phyloP scores from a whole-genome alignment of 37 sponge, comb jelly and placozoan genomes.

The Theonella swinhoei region DNA sequence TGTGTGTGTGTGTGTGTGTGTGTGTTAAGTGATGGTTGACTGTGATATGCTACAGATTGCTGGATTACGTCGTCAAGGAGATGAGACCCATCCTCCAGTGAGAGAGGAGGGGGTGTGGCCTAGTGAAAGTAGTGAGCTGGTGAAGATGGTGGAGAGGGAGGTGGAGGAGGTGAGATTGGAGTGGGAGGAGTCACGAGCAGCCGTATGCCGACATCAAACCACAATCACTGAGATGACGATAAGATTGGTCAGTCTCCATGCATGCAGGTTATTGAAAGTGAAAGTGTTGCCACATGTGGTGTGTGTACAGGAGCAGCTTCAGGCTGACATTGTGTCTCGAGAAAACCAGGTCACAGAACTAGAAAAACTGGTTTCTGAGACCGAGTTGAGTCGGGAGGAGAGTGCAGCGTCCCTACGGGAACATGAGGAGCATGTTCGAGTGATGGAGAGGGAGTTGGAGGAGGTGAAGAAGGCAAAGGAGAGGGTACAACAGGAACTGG shows the following conservation, averaged over 20 bases:
- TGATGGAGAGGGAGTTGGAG: background rate
- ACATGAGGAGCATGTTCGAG: background rate
- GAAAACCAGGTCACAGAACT: slow-evolving; percentile 20
- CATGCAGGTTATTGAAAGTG: background rate
- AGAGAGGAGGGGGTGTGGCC: background rate
- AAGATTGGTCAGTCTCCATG: background rate
- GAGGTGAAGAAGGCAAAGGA: slow-evolving; percentile 12
- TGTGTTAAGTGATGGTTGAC: too few relatives aligned
- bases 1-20: background rate
- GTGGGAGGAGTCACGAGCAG: slow-evolving; percentile 27
- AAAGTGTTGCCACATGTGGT: too few relatives aligned
- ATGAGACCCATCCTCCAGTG: background rate
- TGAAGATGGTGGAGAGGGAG: slow-evolving; percentile 41
- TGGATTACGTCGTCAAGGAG: background rate
- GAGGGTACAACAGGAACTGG: slow-evolving; percentile 6
- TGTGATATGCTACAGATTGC: background rate
- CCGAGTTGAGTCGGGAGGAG: background rate
- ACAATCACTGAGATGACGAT: background rate
- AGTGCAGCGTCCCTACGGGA: background rate
- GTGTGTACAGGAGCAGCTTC: slow-evolving; percentile 28
- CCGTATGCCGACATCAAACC: background rate
- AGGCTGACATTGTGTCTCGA: background rate
- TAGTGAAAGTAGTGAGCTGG: slow-evolving; percentile 1
- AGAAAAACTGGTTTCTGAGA: slow-evolving; percentile 30
- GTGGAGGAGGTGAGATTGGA: slow-evolving; percentile 11